These are phyloP conservation scores for Pyrrhura leucotis DNA, from an alignment of 2,797 vertebrate species.

Conservation along the genomic window DNA sequence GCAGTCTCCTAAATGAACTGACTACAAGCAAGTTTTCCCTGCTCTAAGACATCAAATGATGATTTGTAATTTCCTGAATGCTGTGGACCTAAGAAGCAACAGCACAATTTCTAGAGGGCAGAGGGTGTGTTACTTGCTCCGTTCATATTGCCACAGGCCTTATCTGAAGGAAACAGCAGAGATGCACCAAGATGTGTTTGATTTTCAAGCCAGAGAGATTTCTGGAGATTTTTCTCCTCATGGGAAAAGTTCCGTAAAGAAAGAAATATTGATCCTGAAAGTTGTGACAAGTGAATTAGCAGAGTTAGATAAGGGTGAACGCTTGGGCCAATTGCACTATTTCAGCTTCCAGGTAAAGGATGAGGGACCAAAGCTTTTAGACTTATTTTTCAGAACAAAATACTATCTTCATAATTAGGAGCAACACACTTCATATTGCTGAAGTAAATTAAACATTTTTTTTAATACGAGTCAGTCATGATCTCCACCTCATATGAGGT, in stretches of 20 bases:
- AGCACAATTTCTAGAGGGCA: background rate
- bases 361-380: background rate
- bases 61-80: background rate
- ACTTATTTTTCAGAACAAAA: background rate
- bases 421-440: background rate
- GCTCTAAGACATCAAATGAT: background rate
- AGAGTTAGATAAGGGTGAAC: background rate
- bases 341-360: background rate
- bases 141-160: background rate
- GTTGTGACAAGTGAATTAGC: background rate
- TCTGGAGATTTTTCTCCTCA: background rate
- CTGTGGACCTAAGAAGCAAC: background rate
- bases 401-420: background rate
- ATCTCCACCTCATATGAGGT: background rate
- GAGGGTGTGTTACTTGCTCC: background rate
- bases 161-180: background rate
- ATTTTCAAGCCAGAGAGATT: background rate
- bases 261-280: background rate
- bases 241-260: background rate
- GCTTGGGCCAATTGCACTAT: background rate
- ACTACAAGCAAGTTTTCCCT: background rate
- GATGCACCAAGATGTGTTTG: background rate
- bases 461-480: background rate
- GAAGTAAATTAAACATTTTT: background rate
- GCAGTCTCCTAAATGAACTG: background rate